phyloP scores from a whole-genome alignment of 2,113 vertebrate species.

The Lanius collurio region DNA sequence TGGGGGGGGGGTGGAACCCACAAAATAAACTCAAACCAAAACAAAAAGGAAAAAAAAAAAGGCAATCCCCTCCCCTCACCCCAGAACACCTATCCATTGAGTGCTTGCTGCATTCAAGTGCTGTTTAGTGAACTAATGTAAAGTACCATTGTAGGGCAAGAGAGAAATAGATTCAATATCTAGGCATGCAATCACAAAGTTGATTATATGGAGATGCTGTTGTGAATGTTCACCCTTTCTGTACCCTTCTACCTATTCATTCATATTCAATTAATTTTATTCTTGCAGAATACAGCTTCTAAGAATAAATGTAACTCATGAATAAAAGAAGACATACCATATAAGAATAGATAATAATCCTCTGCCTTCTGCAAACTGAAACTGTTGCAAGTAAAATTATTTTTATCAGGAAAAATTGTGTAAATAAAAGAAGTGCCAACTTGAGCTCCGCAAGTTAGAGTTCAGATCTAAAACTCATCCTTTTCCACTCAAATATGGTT shows the following conservation, averaged over 20 bases:
- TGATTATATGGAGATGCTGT: neutral
- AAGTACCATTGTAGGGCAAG: neutral
- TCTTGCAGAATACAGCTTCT: neutral
- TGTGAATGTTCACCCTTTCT: neutral
- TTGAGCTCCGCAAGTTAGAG: neutral
- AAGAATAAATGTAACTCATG: slow-evolving; percentile 25
- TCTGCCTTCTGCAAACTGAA: neutral
- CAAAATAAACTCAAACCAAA: neutral
- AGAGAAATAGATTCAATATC: neutral
- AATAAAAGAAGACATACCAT: slow-evolving; percentile 1
- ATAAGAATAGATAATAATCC: neutral
- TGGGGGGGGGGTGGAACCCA: rapidly evolving
- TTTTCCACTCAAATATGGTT: neutral
- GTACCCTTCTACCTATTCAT: neutral
- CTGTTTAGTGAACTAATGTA: neutral
- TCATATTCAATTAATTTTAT: neutral
- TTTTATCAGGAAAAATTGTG: neutral
- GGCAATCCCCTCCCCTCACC: too few species aligned
- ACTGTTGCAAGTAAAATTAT: neutral
- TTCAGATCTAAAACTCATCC: neutral
- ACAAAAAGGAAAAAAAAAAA: neutral
- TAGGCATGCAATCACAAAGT: neutral
- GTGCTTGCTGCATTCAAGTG: neutral
- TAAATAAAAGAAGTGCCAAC: neutral
- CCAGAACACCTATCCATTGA: neutral